Evolutionary conservation across 2,888 invertebrate genomes (phyloP), one percentile per base, ranked within the genome.

Genomic region (Mesoligia furuncula): DNA sequence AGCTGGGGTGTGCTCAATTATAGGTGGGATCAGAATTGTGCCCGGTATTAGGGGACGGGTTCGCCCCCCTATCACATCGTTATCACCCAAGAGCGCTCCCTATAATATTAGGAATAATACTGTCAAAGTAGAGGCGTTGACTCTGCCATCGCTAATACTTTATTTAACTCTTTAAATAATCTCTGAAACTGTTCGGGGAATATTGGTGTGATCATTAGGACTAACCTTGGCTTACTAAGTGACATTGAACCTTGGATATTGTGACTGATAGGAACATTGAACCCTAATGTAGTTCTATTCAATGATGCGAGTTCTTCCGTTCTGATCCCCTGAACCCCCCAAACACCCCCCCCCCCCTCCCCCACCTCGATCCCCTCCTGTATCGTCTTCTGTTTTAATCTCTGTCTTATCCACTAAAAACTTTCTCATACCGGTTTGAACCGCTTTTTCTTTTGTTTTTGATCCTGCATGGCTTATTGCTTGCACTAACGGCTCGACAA

Each of bases 1-100:
- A 62, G 51, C 70, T 83, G 42, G 79, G 79, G 79, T 70, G 83
- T 13, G 59, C 31, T 70, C 73, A 79, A 62, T 81, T 81, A 73
- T 79, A 51, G 48, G 48, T 83, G 57, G 74, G 62, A 79, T 79
- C 70, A 64, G 68, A 75, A 83, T 71, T 75, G 79, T 83, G 15
- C 64, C 68, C 83, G 59, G 64, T 72, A 36, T 48, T 48, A 75
- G 84, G 76, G 76, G 73, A 73, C 57, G 59, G 20, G 62, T 4
- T 64, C 72, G 72, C 69, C 80, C 78, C 78, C 69, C 80, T 73
- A 76, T 84, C 62, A 48, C 67, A 83, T 82, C 67, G 79, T 84
- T 84, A 66, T 72, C 80, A 82, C 67, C 71, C 72, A 72, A 69
- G 59, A 42, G 70, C 79, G 72, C 66, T 69, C 80, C 51, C 80